Base-by-base conservation (phyloP, 1,140 invertebrate genomes). In the Dolichoris vasculosae region DNA sequence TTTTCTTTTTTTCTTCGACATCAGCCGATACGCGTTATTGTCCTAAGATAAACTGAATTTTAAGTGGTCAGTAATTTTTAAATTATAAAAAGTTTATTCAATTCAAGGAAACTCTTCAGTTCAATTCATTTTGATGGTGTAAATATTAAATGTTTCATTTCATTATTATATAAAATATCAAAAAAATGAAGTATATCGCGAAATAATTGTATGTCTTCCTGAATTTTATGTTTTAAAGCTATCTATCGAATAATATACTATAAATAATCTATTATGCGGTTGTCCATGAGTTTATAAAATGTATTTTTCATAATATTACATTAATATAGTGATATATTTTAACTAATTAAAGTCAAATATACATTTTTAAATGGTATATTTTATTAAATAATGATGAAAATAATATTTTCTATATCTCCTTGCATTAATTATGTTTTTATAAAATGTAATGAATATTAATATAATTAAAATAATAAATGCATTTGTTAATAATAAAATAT, bases 1-100 rank as follows among this genome's bases (percentile, higher is more conserved):
- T 55, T 55, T 76, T 83, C 38, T 46, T 46, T 3, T 23, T 64
- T n/a, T 23, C 48, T 35, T 59, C 17, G 1, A 32, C 23, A 11
- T 2, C 9, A 43, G 17, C 30, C 13, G n/a, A 75, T 73, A 76
- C 55, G 51, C 38, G 38, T 73, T 73, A 46, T 46, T 73, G 9
- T 46, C 23, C 17, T 46, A 46, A 40, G 63, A 83, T 76, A 73
- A 32, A 35, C 63, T 30, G 63, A 40, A 35, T 67, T 85, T 81
- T 85, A 85, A 59, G 78, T 75, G 84, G 30, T 81, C 84, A 69
- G n/a, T n/a, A n/a, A n/a, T n/a, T n/a, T 85, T 81, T 85, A 67
- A 85, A 77, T 85, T 79, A 63, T 30, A 85, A 81, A 64, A 81
- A 75, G 77, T 40, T 85, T 78, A 76, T 85, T 55, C 75, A 85